phyloP scores from a whole-genome alignment of 2,888 invertebrate species.

The Yponomeuta evonymella region DNA sequence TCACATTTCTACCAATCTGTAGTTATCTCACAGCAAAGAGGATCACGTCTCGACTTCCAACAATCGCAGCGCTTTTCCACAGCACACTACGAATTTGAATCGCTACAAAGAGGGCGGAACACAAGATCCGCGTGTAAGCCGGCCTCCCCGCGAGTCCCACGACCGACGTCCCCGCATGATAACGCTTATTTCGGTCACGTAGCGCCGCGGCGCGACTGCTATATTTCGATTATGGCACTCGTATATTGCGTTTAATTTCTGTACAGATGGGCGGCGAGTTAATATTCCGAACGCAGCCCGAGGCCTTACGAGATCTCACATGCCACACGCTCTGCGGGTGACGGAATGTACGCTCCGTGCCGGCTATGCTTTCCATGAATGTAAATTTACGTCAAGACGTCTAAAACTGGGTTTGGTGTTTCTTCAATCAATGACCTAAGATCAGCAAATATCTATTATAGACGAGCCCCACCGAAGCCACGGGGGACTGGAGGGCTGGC shows the following conservation, averaged over 20 bases:
- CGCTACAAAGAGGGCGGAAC: neutral
- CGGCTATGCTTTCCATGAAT: no score
- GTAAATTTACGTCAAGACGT: no score
- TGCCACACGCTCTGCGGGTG: neutral
- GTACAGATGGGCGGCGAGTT: constrained; percentile 26
- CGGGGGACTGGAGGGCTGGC: no score
- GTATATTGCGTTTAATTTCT: constrained; percentile 28
- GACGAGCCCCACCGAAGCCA: no score
- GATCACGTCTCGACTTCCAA: neutral
- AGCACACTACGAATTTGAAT: neutral
- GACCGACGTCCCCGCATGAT: neutral
- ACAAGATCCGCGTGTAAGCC: neutral
- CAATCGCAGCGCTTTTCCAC: neutral
- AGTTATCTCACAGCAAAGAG: neutral
- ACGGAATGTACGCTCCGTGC: neutral
- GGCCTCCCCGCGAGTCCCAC: neutral
- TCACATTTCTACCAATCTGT: no score
- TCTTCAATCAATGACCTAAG: no score
- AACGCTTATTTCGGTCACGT: neutral
- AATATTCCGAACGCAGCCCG: constrained; percentile 22
- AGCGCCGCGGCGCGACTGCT: constrained; percentile 2
- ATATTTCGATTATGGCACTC: constrained; percentile 8
- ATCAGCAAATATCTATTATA: no score
- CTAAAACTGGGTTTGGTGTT: no score
- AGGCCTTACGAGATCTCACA: constrained; percentile 14